Conservation (phyloP, 2,888 invertebrate species). For the Callinectes sapidus region DNA sequence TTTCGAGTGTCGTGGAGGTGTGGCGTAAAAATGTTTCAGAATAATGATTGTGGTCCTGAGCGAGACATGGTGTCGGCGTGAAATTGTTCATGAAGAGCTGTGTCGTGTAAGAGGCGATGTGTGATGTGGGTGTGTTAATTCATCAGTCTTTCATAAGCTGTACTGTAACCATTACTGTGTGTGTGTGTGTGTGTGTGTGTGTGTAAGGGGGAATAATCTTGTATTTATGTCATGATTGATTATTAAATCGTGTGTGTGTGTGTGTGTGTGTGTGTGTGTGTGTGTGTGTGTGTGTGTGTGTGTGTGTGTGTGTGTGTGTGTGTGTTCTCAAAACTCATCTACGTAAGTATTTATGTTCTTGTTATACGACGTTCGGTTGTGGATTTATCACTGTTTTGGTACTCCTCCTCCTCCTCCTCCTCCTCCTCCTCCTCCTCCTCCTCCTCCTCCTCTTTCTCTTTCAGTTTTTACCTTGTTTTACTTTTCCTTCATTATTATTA, state of each 20-base stretch:
- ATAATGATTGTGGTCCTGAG: too few species aligned
- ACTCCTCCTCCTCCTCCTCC: neutral
- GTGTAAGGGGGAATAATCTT: too few species aligned
- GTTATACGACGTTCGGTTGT: neutral
- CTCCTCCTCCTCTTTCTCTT: neutral
- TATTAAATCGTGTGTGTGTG: neutral
- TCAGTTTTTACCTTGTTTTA: neutral
- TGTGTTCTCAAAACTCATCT: neutral
- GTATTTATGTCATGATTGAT: too few species aligned
- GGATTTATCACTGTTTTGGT: neutral
- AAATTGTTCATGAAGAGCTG: too few species aligned
- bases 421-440: neutral
- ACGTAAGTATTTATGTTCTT: neutral
- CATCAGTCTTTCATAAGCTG: neutral
- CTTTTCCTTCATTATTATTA: neutral
- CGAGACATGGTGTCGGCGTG: too few species aligned
- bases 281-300: conserved; percentile 15
- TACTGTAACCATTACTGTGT: neutral
- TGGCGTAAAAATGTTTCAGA: too few species aligned
- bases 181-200: neutral
- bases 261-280: conserved; percentile 15
- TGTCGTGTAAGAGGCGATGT: neutral
- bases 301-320: conserved; percentile 19
- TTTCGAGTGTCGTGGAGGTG: neutral
- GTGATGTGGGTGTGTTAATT: neutral